A percentile compares a stretch with the other conserved stretches of the same genome.
phyloP scores from a whole-genome alignment of 2,797 vertebrate species.

The Ciconia nigra region DNA sequence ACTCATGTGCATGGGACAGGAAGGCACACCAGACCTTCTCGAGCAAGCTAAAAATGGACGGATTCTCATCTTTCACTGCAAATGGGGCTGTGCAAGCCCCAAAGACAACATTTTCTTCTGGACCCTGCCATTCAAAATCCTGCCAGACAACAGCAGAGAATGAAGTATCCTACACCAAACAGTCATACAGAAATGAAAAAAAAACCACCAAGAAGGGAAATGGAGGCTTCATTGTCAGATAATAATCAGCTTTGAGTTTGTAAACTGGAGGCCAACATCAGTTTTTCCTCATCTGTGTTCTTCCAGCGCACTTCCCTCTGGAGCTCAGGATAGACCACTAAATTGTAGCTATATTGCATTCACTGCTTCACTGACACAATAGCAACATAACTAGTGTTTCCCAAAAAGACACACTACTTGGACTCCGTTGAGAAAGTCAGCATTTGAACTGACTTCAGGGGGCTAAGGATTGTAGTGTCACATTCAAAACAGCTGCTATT shows the following conservation, averaged over 20 bases:
- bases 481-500: background rate
- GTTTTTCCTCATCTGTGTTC: background rate
- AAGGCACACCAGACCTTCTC: background rate
- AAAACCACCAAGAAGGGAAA: background rate
- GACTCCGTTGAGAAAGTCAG: background rate
- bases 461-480: background rate
- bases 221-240: background rate
- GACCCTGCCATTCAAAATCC: background rate
- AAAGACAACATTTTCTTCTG: background rate
- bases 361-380: background rate
- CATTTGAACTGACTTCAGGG: background rate
- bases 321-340: background rate
- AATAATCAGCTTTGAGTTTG: background rate
- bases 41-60: background rate
- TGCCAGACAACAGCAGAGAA: background rate
- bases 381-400: background rate
- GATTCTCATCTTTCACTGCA: background rate
- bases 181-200: background rate
- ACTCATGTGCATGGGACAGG: background rate
- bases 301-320: background rate
- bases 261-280: background rate
- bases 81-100: background rate
- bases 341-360: background rate
- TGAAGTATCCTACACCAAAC: background rate
- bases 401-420: background rate